A percentile compares a stretch with the other conserved stretches of the same genome.
Conservation (phyloP, 1,140 invertebrate genomes). For the Araneus ventricosus region DNA sequence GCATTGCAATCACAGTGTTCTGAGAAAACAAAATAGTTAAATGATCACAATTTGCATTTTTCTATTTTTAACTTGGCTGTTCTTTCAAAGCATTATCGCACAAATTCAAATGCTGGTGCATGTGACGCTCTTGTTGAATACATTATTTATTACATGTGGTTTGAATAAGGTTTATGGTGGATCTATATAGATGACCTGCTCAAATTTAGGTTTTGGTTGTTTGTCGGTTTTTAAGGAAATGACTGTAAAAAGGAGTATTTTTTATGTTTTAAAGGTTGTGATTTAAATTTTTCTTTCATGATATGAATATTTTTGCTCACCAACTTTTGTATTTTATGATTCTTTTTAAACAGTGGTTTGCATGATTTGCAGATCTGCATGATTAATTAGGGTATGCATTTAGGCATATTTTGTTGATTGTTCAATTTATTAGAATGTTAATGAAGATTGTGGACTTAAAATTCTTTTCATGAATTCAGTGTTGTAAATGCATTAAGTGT, state of each 20-base stretch:
- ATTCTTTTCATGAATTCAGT: no score
- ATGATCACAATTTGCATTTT: conserved; percentile 32
- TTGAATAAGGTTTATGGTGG: conserved; percentile 36
- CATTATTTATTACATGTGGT: conserved; percentile 56
- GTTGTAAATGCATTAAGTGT: no score
- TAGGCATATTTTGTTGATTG: no score
- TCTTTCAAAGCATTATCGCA: conserved; percentile 57
- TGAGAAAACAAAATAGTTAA: not conserved
- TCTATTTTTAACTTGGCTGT: conserved; percentile 38
- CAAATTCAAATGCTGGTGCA: conserved; percentile 45
- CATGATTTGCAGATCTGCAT: not conserved
- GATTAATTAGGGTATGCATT: no score
- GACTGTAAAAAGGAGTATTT: conserved; percentile 9
- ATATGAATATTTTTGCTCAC: conserved; percentile 32
- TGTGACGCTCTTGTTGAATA: conserved; percentile 51
- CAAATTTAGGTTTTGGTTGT: conserved; percentile 67
- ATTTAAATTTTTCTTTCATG: conserved; percentile 50
- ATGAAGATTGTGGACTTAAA: no score
- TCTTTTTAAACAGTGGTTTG: conserved; percentile 22
- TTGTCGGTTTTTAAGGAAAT: conserved; percentile 12
- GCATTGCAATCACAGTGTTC: conserved; percentile 25
- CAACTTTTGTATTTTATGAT: not conserved
- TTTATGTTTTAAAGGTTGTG: conserved; percentile 63
- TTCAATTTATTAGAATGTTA: no score
- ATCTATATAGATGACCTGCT: conserved; percentile 16